phyloP scores from a whole-genome alignment of 2,888 invertebrate genomes.

The Apoda limacodes region DNA sequence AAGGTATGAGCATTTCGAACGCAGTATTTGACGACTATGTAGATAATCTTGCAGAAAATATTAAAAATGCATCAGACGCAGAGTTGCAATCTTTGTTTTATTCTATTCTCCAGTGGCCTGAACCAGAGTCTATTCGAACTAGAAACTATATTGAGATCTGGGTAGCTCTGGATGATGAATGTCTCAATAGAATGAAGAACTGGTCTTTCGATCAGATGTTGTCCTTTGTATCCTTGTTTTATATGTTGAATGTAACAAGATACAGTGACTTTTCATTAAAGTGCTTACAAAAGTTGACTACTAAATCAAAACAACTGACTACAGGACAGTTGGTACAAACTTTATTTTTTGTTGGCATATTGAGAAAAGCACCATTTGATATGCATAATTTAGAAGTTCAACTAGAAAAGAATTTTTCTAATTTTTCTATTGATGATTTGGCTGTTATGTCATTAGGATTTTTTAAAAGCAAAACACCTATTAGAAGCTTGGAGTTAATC shows the following conservation, averaged over 20 bases:
- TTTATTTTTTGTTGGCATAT: slow-evolving; percentile 74
- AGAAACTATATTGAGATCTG: slow-evolving; percentile 74
- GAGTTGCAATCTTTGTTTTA: slow-evolving; percentile 67
- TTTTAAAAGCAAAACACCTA: slow-evolving; percentile 78
- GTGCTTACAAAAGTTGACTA: slow-evolving; percentile 63
- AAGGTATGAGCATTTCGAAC: slow-evolving; percentile 42
- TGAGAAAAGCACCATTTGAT: slow-evolving; percentile 65
- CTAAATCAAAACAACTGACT: slow-evolving; percentile 69
- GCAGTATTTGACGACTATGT: slow-evolving; percentile 49
- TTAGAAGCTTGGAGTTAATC: slow-evolving; percentile 63
- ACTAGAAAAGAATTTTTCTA: slow-evolving; percentile 57
- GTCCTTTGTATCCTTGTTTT: slow-evolving; percentile 74
- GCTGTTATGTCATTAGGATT: slow-evolving; percentile 81
- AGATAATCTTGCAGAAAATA: slow-evolving; percentile 56
- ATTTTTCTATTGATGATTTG: slow-evolving; percentile 74
- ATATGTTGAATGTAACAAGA: slow-evolving; percentile 65
- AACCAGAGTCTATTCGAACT: slow-evolving; percentile 54
- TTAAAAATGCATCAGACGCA: slow-evolving; percentile 65
- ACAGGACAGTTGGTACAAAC: slow-evolving; percentile 74
- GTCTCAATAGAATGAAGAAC: slow-evolving; percentile 45
- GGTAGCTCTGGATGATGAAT: slow-evolving; percentile 76
- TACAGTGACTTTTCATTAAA: slow-evolving; percentile 67
- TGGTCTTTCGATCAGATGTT: slow-evolving; percentile 70
- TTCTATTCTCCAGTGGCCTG: slow-evolving; percentile 62
- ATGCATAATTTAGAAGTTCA: slow-evolving; percentile 76